These are phyloP conservation scores for Psittacula echo DNA, from an alignment of 2,797 vertebrate genomes.

Conservation along the genomic window DNA sequence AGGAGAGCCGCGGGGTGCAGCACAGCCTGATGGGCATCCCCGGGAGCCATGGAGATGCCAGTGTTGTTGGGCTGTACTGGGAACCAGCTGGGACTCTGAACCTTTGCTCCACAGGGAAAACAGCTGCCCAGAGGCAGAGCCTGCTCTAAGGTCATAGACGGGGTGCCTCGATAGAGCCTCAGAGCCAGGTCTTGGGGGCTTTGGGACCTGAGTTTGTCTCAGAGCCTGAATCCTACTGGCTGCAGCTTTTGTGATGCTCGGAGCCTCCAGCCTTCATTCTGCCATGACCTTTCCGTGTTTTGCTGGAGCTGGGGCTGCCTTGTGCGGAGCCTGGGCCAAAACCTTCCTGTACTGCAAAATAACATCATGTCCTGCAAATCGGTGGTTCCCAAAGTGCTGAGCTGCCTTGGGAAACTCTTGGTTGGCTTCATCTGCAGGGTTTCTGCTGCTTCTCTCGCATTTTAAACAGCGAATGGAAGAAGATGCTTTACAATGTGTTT, in stretches of 20 bases:
- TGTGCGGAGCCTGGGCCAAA: not conserved
- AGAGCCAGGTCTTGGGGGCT: not conserved
- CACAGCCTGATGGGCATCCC: not conserved
- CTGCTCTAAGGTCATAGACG: not conserved
- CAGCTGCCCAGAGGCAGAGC: not conserved
- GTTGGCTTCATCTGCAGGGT: rapidly evolving
- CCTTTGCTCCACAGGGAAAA: not conserved
- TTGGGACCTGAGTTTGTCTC: not conserved
- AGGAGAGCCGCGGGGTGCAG: not conserved
- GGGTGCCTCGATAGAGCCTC: not conserved
- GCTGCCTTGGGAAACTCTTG: not conserved
- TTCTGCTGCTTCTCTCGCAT: not conserved
- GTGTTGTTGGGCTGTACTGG: not conserved
- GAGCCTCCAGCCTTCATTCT: not conserved
- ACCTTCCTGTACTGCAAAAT: not conserved
- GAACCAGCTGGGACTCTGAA: not conserved
- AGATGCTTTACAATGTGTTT: not conserved
- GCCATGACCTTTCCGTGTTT: not conserved
- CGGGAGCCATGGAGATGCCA: not conserved
- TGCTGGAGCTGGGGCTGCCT: not conserved
- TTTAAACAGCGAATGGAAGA: not conserved
- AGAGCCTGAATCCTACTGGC: not conserved
- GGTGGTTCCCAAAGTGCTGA: not conserved
- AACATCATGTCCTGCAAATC: rapidly evolving
- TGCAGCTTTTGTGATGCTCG: not conserved